A percentile compares a stretch with the other conserved stretches of the same genome.
Evolutionary conservation across 2,797 vertebrate species (phyloP).

Genomic region (Pseudochirops corinnae): DNA sequence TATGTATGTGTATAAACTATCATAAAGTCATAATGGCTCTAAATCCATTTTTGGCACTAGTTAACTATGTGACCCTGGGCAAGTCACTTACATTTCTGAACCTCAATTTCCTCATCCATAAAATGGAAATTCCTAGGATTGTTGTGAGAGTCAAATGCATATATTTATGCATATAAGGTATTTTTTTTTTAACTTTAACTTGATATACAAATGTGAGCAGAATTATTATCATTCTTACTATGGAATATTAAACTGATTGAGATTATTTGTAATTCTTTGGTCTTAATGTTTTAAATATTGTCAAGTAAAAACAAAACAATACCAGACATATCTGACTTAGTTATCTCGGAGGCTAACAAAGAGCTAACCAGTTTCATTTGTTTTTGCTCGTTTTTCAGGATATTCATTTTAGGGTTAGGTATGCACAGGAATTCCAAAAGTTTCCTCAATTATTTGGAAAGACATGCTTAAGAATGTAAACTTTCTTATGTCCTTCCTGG

Average conservation of each 20-base stretch:
- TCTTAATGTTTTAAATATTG: slow-evolving; percentile 6
- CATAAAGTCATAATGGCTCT: neutral
- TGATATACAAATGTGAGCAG: neutral
- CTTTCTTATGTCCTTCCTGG: slow-evolving; percentile 60
- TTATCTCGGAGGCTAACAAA: slow-evolving; percentile 48
- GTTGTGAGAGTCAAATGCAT: neutral
- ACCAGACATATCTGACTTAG: neutral
- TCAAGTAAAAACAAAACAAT: slow-evolving; percentile 19
- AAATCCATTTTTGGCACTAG: neutral
- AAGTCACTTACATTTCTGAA: slow-evolving; percentile 31
- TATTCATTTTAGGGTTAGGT: slow-evolving; percentile 6
- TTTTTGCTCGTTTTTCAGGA: slow-evolving; percentile 62
- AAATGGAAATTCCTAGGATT: neutral
- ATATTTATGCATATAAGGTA: neutral
- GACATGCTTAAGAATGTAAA: slow-evolving; percentile 53
- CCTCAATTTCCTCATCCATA: slow-evolving; percentile 18
- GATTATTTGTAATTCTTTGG: slow-evolving; percentile 25
- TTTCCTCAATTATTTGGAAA: slow-evolving; percentile 62
- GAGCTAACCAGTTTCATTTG: slow-evolving; percentile 2
- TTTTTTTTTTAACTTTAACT: slow-evolving; percentile 13
- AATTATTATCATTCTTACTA: neutral
- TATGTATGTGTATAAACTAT: neutral
- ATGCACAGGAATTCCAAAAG: neutral
- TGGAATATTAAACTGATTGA: slow-evolving; percentile 22
- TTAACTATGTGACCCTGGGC: slow-evolving; percentile 19